These are phyloP conservation scores for Heptranchias perlo DNA, from an alignment of 2,113 vertebrate species.

Conservation along the genomic window DNA sequence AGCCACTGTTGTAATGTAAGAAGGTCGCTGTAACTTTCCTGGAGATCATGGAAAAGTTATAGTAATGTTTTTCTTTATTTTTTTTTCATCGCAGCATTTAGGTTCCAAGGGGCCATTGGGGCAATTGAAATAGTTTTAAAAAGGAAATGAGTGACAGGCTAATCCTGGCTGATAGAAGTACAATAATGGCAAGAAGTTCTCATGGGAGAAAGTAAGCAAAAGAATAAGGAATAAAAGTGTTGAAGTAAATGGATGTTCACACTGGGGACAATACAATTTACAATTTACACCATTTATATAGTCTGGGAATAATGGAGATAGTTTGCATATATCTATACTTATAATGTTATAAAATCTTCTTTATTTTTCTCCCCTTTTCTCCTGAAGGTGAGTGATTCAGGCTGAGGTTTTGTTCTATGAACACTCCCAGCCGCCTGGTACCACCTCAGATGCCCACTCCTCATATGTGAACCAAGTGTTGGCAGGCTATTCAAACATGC, in stretches of 20 bases:
- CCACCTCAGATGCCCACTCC: neutral
- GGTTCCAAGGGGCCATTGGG: neutral
- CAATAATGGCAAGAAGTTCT: neutral
- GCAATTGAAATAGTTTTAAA: slow-evolving; percentile 14
- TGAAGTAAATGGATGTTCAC: slow-evolving; percentile 18
- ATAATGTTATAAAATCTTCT: neutral
- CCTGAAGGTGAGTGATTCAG: neutral
- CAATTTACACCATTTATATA: neutral
- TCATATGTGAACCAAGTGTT: neutral
- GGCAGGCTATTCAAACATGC: too few relatives aligned
- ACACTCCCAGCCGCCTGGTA: neutral
- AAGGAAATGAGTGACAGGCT: neutral
- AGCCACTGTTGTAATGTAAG: neutral
- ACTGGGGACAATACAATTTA: neutral
- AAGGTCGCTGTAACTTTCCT: neutral
- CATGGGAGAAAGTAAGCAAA: neutral
- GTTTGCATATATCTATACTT: neutral
- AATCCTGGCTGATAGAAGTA: neutral
- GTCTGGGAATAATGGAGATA: neutral
- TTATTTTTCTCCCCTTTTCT: neutral
- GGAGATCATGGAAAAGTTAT: neutral
- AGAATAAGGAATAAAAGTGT: neutral
- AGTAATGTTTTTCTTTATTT: neutral
- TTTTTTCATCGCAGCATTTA: neutral
- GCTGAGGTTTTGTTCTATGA: neutral